phyloP scores from a whole-genome alignment of 2,113 vertebrate genomes.

The Microtus ochrogaster region DNA sequence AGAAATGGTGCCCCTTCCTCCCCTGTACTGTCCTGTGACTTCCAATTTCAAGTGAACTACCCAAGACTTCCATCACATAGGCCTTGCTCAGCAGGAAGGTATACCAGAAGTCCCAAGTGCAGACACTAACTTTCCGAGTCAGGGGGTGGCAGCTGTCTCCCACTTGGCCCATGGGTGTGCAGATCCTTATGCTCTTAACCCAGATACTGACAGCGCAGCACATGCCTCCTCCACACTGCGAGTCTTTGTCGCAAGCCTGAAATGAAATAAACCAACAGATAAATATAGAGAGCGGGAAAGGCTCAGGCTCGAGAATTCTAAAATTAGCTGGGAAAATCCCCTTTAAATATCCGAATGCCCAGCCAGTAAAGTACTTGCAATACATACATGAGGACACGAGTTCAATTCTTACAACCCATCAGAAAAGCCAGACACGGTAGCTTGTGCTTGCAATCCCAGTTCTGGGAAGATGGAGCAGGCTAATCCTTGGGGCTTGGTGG shows the following conservation, averaged over 20 bases:
- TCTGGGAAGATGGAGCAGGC: neutral
- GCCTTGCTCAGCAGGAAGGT: neutral
- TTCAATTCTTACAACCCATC: neutral
- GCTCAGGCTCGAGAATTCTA: neutral
- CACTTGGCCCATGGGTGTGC: conserved; percentile 92
- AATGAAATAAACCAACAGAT: conserved; percentile 68
- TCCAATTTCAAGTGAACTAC: neutral
- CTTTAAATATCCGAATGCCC: neutral
- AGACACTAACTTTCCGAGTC: conserved; percentile 93
- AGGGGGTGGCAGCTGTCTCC: conserved; percentile 95
- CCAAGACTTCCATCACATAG: neutral
- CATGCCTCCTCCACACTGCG: conserved; percentile 93
- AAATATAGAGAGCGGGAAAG: neutral
- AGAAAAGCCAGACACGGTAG: neutral
- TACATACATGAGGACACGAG: neutral
- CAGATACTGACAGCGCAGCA: conserved; percentile 97
- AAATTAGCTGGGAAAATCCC: conserved; percentile 41
- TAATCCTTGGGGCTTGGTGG: neutral
- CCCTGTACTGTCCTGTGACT: neutral
- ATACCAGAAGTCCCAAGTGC: neutral
- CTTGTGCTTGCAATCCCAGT: neutral
- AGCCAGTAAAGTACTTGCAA: neutral
- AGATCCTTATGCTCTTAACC: conserved; percentile 95
- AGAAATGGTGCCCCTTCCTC: neutral
- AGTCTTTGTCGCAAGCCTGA: conserved; percentile 93